A percentile compares a stretch with the other conserved stretches of the same genome.
Conservation (phyloP, 2,888 invertebrate species). For the Ganaspis brasiliensis region DNA sequence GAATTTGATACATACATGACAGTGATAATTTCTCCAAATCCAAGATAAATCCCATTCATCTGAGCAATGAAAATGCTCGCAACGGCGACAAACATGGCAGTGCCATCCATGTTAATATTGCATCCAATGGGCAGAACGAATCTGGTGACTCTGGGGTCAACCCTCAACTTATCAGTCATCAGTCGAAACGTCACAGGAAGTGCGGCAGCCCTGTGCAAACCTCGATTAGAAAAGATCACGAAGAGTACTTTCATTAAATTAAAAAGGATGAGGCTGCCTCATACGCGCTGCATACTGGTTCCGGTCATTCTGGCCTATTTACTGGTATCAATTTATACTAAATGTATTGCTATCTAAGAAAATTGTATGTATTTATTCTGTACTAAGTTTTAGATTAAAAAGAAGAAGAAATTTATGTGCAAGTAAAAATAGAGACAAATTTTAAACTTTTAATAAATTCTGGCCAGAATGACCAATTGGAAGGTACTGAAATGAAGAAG, state of each 20-base stretch:
- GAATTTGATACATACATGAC: constrained; percentile 86
- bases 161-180: constrained; percentile 91
- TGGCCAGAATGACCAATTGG: constrained; percentile 71
- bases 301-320: constrained; percentile 71
- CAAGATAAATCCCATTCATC: constrained; percentile 91
- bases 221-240: constrained; percentile 70
- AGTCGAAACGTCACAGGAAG: constrained; percentile 93
- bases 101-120: constrained; percentile 96
- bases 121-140: constrained; percentile 96
- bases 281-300: constrained; percentile 62
- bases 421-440: background rate
- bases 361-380: background rate
- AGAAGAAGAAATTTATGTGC: background rate
- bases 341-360: background rate
- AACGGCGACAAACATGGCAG: constrained; percentile 93
- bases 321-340: constrained; percentile 47
- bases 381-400: background rate
- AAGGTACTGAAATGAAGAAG: constrained; percentile 62
- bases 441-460: constrained; percentile 26
- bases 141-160: constrained; percentile 91
- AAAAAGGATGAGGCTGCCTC: constrained; percentile 57
- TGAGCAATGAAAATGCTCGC: constrained; percentile 94
- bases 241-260: constrained; percentile 56
- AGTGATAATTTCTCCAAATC: constrained; percentile 92
- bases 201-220: constrained; percentile 87